A percentile compares a stretch with the other conserved stretches of the same genome.
Conservation (phyloP, 1,140 invertebrate species). For the Ooceraea biroi region DNA sequence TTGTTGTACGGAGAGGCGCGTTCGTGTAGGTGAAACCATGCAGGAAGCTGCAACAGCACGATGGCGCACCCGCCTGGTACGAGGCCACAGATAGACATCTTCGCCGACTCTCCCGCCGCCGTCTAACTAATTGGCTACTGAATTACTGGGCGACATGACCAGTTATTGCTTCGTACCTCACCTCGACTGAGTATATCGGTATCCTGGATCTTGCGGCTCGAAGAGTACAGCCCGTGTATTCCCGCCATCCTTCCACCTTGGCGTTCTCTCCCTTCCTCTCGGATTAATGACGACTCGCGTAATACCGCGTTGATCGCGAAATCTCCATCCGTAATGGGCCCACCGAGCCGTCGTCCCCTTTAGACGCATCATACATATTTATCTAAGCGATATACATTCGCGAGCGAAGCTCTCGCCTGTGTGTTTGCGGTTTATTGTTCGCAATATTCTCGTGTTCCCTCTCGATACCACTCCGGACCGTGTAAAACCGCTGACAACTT, state of each 20-base stretch:
- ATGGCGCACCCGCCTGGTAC: slow-evolving; percentile 72
- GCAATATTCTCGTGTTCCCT: no score
- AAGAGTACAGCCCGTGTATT: slow-evolving; percentile 41
- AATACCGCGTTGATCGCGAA: slow-evolving; percentile 61
- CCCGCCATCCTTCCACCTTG: background rate
- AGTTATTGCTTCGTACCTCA: slow-evolving; percentile 80
- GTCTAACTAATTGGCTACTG: slow-evolving; percentile 83
- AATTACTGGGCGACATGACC: slow-evolving; percentile 81
- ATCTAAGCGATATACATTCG: slow-evolving; percentile 58
- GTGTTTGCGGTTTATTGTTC: no score
- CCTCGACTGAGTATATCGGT: slow-evolving; percentile 70
- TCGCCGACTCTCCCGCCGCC: slow-evolving; percentile 75
- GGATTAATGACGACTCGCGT: slow-evolving; percentile 62
- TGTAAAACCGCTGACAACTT: no score
- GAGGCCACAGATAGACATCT: slow-evolving; percentile 80
- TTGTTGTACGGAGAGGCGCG: slow-evolving; percentile 24
- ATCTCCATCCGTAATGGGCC: slow-evolving; percentile 63
- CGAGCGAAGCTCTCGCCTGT: background rate
- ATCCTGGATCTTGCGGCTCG: slow-evolving; percentile 71
- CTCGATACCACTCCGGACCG: no score
- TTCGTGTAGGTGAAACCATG: slow-evolving; percentile 68
- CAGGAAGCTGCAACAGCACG: slow-evolving; percentile 73
- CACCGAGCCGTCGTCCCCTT: slow-evolving; percentile 3
- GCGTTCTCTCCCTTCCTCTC: background rate
- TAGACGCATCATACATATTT: slow-evolving; percentile 39